Percentiles rank a stretch among this genome's conserved stretches.
Evolutionary conservation across 2,113 vertebrate species (phyloP).

Genomic region (Gila orcuttii): DNA sequence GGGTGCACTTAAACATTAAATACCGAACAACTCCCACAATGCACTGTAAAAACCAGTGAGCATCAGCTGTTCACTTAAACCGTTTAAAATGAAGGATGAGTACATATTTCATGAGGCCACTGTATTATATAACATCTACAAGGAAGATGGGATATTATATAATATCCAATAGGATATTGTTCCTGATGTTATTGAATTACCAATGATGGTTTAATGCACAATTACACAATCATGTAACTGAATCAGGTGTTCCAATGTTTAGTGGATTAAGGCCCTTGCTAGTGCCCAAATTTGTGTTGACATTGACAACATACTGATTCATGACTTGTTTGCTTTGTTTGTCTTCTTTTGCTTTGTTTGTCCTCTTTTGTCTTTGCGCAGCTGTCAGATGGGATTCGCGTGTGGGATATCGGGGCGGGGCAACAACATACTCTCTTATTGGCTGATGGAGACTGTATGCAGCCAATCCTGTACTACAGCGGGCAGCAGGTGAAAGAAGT

Average conservation of each 20-base stretch:
- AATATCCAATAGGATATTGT: background rate
- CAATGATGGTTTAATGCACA: background rate
- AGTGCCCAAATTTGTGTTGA: background rate
- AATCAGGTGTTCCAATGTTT: background rate
- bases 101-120: background rate
- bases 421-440: conserved; percentile 88
- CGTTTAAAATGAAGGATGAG: background rate
- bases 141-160: no score
- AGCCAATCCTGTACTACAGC: conserved; percentile 92
- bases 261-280: background rate
- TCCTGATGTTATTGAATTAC: background rate
- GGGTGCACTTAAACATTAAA: no score
- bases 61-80: background rate
- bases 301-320: background rate
- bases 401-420: conserved; percentile 89
- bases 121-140: background rate
- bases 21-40: background rate
- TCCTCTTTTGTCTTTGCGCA: conserved; percentile 58
- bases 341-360: conserved; percentile 16
- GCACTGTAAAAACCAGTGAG: background rate
- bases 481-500: conserved; percentile 80
- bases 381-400: conserved; percentile 83
- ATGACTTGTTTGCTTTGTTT: conserved; percentile 18
- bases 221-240: background rate
- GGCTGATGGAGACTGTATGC: conserved; percentile 89